phyloP scores from a whole-genome alignment of 2,888 invertebrate genomes.

The Mamestra brassicae region DNA sequence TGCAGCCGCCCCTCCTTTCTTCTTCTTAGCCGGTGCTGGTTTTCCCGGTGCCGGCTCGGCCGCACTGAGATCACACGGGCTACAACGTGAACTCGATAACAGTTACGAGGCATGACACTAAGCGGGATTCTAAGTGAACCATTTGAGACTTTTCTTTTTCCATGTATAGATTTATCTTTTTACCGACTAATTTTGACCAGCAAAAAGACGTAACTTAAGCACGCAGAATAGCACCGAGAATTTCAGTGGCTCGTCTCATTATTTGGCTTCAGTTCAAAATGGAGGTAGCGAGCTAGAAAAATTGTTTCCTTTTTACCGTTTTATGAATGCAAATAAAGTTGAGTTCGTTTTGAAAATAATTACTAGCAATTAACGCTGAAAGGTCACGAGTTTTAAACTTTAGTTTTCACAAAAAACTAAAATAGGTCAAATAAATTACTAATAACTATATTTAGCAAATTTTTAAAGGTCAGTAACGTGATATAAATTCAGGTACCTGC shows the following conservation, averaged over 20 bases:
- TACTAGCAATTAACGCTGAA: neutral
- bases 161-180: neutral
- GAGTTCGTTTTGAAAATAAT: neutral
- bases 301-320: neutral
- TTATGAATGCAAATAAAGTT: neutral
- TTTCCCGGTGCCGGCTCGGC: no score
- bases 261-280: constrained; percentile 41
- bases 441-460: neutral
- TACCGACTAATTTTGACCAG: neutral
- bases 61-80: no score
- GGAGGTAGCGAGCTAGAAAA: neutral
- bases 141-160: neutral
- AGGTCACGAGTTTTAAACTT: neutral
- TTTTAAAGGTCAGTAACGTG: neutral
- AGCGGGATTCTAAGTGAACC: no score
- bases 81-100: no score
- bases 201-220: constrained; percentile 12
- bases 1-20: no score
- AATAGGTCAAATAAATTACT: neutral
- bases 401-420: neutral
- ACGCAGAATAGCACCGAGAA: neutral
- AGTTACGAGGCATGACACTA: no score
- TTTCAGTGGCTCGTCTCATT: constrained; percentile 20
- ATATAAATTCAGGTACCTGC: no score
- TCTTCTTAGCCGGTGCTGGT: no score